Base-by-base conservation (phyloP, 2,113 vertebrate species). In the Epinephelus fuscoguttatus region DNA sequence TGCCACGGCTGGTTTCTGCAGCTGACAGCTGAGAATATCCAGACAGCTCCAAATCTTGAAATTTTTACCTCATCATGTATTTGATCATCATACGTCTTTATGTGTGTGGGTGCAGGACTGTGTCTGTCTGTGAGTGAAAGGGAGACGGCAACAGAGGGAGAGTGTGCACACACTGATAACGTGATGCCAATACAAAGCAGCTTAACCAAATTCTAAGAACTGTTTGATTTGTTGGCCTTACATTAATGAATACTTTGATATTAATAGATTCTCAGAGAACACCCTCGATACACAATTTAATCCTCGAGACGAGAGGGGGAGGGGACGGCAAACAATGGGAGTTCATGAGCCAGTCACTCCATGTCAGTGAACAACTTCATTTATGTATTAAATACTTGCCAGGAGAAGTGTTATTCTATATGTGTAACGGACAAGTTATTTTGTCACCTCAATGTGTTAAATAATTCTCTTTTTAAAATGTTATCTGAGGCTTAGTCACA, bases 211-310 rank as follows among this genome's bases (percentile, higher is more conserved):
- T 70, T 49, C 56, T 45, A 4, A 63, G 49, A 33, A 70, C 14
- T 14, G 53, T 40, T 45, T 45, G 18, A 69, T 49, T 13, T 59
- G n/a, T 60, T 56, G 37, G 2, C 60, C 53, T 55, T 55, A 15
- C 17, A 66, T 47, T 25, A 45, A 71, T 25, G 3, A 52, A 59
- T 14, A 57, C 12, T 37, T 5, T 9, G 17, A 57, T 27, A 75
- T 42, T 37, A 45, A 30, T 72, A 57, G 42, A 78, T 45, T 42
- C 66, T 66, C n/a, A 70, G 45, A 70, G 25, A 73, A 62, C 2
- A 12, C 1, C 2, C n/a, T 71, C 12, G 55, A 67, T 59, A 37
- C 25, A 67, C 49, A 53, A 47, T 47, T 53, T 75, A 61, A 80
- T 87, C 80, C 76, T 60, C 3, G 0, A 78, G 23, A 47, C 12